Conservation (phyloP, 1,140 invertebrate species). For the Drosophila tsacasi region DNA sequence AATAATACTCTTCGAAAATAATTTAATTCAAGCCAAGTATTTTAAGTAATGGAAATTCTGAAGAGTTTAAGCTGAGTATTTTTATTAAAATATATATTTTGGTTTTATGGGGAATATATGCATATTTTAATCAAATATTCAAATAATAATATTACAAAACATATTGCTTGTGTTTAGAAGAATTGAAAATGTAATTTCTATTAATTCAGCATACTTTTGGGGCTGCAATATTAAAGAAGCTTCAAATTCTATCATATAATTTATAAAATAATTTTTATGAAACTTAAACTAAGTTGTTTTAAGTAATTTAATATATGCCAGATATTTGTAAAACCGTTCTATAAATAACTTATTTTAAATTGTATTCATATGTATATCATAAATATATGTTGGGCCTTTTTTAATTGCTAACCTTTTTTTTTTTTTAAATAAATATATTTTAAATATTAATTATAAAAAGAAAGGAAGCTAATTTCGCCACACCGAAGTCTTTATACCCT, state of each 20-base stretch:
- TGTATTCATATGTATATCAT: too few species aligned
- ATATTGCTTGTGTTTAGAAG: background rate
- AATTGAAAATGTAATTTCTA: background rate
- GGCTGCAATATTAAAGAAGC: background rate
- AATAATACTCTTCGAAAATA: too few species aligned
- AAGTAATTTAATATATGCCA: background rate
- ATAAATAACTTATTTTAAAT: background rate
- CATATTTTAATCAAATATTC: too few species aligned
- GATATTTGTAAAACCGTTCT: background rate
- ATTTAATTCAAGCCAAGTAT: too few species aligned
- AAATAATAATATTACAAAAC: too few species aligned
- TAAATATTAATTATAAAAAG: too few species aligned
- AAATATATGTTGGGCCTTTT: background rate
- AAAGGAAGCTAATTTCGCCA: too few species aligned
- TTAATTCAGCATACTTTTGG: constrained; percentile 29
- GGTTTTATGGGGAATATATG: too few species aligned
- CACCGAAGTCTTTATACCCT: too few species aligned
- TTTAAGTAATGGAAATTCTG: too few species aligned
- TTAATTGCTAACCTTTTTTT: background rate
- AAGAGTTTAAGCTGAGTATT: too few species aligned
- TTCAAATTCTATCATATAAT: background rate
- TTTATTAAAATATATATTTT: too few species aligned
- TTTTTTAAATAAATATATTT: background rate
- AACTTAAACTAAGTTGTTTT: background rate
- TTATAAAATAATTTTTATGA: background rate